Percentiles rank a stretch among this genome's conserved stretches.
Evolutionary conservation across 2,797 vertebrate species (phyloP).

Genomic region (Malacoraja senta): DNA sequence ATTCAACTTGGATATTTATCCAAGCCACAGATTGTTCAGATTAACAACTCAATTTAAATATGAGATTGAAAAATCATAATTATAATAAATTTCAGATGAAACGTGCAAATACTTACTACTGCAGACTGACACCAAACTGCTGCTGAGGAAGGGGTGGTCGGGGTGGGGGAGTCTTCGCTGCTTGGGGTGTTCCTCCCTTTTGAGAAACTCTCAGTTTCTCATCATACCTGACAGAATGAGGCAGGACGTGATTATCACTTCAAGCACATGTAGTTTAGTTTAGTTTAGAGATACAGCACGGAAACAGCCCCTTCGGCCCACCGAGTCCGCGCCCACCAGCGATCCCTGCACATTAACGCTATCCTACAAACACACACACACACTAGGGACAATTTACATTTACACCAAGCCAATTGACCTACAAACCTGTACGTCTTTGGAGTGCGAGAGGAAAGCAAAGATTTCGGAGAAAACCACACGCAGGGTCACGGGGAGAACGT

Average conservation of each 20-base stretch:
- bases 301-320: no score
- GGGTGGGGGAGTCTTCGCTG: conserved; percentile 60
- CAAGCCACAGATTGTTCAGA: neutral
- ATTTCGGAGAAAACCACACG: no score
- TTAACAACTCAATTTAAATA: neutral
- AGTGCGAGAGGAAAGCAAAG: no score
- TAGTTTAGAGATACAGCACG: no score
- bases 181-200: conserved; percentile 47
- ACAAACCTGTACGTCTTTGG: no score
- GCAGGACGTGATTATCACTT: neutral
- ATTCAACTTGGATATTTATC: neutral
- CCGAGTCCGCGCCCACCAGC: no score
- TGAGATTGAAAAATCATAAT: neutral
- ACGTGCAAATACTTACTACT: conserved; percentile 67
- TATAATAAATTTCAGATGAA: neutral
- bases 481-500: no score
- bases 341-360: no score
- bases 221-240: conserved; percentile 59
- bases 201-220: conserved; percentile 60
- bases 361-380: no score
- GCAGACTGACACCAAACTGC: conserved; percentile 78
- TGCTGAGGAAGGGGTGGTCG: conserved; percentile 76
- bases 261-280: no score
- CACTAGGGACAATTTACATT: no score
- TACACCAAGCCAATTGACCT: no score